phyloP scores from a whole-genome alignment of 2,113 vertebrate genomes.

The Pteropus alecto region DNA sequence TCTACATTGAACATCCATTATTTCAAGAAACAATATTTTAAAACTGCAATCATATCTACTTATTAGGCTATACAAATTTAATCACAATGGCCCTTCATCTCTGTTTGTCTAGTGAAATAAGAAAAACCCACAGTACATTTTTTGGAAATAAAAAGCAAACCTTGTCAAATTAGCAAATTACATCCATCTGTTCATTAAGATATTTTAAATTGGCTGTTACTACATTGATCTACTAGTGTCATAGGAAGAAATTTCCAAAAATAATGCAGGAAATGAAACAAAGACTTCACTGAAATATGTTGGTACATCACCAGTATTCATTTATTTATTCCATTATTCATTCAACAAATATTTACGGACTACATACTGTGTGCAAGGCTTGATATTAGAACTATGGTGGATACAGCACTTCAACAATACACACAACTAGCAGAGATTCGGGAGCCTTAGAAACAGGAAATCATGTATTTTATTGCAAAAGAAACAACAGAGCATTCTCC shows the following conservation, averaged over 20 bases:
- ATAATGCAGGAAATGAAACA: slow-evolving; percentile 37
- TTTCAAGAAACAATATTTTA: slow-evolving; percentile 27
- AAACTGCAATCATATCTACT: slow-evolving; percentile 7
- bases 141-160: not conserved
- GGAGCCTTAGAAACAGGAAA: not conserved
- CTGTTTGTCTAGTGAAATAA: not conserved
- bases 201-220: slow-evolving; percentile 5
- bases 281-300: not conserved
- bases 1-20: not conserved
- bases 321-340: slow-evolving; percentile 30
- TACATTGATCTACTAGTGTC: not conserved
- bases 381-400: not conserved
- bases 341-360: slow-evolving; percentile 43
- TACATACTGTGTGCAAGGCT: not conserved
- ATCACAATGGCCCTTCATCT: not conserved
- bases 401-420: not conserved
- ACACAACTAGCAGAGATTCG: not conserved
- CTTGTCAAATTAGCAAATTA: slow-evolving; percentile 3
- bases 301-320: not conserved
- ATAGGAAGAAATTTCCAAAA: not conserved
- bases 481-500: slow-evolving; percentile 1
- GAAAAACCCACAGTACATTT: not conserved
- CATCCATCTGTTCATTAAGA: slow-evolving; percentile 4
- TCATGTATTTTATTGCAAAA: not conserved
- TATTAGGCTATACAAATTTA: not conserved